phyloP scores from a whole-genome alignment of 2,888 invertebrate genomes.

The Lithodes maja region DNA sequence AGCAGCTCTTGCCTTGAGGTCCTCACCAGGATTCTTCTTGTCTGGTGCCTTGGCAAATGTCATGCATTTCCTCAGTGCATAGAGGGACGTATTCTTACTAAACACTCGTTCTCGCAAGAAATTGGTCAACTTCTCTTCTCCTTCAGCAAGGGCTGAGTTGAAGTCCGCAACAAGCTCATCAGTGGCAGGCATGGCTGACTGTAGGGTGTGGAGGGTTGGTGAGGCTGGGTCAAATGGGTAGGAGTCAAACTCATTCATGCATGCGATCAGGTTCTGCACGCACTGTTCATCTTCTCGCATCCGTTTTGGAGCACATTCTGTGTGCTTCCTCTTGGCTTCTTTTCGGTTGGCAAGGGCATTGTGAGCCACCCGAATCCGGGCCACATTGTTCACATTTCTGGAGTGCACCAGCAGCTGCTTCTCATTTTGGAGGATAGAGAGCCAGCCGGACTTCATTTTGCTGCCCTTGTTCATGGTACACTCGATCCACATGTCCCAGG shows the following conservation, averaged over 20 bases:
- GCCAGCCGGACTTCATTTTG: too few species aligned
- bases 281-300: background rate
- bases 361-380: slow-evolving; percentile 4
- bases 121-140: background rate
- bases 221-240: slow-evolving; percentile 8
- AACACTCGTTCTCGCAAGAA: too few species aligned
- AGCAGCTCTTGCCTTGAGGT: slow-evolving; percentile 8
- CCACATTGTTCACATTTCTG: background rate
- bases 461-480: too few species aligned
- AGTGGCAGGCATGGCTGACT: too few species aligned
- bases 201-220: background rate
- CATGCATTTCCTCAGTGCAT: background rate
- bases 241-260: slow-evolving; percentile 8
- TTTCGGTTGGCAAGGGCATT: background rate
- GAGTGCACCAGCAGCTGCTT: too few species aligned
- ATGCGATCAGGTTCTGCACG: background rate
- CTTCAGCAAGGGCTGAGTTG: background rate
- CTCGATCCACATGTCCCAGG: too few species aligned
- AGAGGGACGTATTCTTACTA: background rate
- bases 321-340: too few species aligned
- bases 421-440: background rate
- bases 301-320: background rate
- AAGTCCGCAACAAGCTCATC: too few species aligned
- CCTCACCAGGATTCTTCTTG: background rate
- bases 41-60: background rate